These are phyloP conservation scores for Himalopsyche japonica DNA, from an alignment of 2,888 invertebrate genomes.

Conservation along the genomic window DNA sequence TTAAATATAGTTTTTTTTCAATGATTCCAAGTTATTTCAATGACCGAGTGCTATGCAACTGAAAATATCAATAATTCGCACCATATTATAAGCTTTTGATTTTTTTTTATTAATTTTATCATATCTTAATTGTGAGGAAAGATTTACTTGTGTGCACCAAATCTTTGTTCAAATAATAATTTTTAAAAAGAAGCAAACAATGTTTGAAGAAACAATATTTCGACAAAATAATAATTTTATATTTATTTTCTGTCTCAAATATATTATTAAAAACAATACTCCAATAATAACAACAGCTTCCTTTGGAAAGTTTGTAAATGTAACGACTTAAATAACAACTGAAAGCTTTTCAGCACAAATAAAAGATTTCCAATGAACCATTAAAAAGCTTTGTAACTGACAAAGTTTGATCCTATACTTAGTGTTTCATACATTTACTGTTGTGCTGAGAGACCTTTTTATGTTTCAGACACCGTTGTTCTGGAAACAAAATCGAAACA, in stretches of 20 bases:
- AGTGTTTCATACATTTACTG: background rate
- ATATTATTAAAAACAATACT: background rate
- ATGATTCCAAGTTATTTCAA: too few species aligned
- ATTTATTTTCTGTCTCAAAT: background rate
- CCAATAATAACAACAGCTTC: background rate
- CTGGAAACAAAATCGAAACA: background rate
- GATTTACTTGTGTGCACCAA: too few species aligned
- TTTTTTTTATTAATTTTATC: too few species aligned
- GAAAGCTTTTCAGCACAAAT: background rate
- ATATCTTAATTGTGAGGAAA: too few species aligned
- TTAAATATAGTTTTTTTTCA: too few species aligned
- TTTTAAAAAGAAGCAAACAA: too few species aligned
- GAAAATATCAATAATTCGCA: too few species aligned
- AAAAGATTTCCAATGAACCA: conserved; percentile 31
- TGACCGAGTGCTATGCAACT: too few species aligned
- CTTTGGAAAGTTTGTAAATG: background rate
- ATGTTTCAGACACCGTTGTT: background rate
- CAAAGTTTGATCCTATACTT: conserved; percentile 25
- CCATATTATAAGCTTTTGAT: too few species aligned
- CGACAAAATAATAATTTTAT: too few species aligned
- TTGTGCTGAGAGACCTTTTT: background rate
- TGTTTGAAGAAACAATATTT: too few species aligned
- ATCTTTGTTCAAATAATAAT: too few species aligned
- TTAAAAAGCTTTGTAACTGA: conserved; percentile 29
- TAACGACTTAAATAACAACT: background rate